These are phyloP conservation scores for Podiceps cristatus DNA, from an alignment of 2,113 vertebrate species.

Conservation along the genomic window DNA sequence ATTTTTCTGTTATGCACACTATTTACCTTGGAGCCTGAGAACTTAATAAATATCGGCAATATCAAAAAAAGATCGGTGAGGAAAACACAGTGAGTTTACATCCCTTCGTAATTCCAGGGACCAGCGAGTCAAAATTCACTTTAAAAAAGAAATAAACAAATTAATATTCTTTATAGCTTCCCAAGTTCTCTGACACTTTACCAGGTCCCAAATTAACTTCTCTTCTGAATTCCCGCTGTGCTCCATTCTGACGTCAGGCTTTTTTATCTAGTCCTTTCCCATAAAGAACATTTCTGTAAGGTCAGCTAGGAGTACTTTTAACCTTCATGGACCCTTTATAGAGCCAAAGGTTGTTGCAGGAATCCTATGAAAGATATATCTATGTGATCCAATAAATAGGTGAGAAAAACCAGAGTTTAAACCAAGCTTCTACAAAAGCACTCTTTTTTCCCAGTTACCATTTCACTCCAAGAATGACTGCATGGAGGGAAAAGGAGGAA, in stretches of 20 bases:
- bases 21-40: not conserved
- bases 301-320: not conserved
- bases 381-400: not conserved
- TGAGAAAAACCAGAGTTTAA: not conserved
- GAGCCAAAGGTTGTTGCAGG: not conserved
- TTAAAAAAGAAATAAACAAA: not conserved
- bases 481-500: not conserved
- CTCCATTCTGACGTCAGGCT: not conserved
- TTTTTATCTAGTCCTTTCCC: not conserved
- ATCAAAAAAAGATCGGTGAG: not conserved
- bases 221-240: not conserved
- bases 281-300: not conserved
- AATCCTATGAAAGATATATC: not conserved
- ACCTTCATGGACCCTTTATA: not conserved
- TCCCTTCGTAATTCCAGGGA: not conserved
- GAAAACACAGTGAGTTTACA: not conserved
- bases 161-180: not conserved
- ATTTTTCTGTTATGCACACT: not conserved
- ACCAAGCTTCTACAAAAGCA: not conserved
- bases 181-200: not conserved
- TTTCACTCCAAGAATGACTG: slow-evolving; percentile 35
- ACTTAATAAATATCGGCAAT: not conserved
- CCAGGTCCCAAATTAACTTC: not conserved
- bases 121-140: not conserved
- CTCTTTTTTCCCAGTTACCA: not conserved